Percentiles rank a stretch among this genome's conserved stretches.
Evolutionary conservation across 2,888 invertebrate genomes (phyloP).

Genomic region (Macrosiphum euphorbiae): DNA sequence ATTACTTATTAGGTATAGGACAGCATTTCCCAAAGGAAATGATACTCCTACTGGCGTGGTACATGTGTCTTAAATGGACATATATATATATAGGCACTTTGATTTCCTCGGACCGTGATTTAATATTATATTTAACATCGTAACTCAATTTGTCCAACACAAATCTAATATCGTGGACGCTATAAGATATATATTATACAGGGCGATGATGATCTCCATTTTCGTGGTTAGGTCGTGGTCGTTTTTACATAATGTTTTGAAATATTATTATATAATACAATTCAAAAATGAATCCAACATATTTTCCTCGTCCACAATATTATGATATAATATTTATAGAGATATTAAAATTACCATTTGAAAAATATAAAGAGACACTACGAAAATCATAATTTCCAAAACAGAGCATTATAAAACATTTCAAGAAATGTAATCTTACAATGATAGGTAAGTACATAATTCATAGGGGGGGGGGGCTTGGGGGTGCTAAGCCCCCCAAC

Average conservation of each 20-base stretch:
- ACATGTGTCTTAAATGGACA: neutral
- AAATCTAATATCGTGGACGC: neutral
- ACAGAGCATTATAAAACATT: neutral
- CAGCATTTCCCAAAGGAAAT: slow-evolving; percentile 36
- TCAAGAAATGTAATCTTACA: neutral
- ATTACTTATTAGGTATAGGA: neutral
- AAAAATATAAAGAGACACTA: neutral
- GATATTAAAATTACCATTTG: neutral
- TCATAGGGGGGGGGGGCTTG: too few relatives aligned
- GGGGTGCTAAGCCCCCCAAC: too few relatives aligned
- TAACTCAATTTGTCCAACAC: slow-evolving; percentile 28
- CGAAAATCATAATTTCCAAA: neutral
- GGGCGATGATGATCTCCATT: neutral
- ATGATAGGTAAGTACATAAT: neutral
- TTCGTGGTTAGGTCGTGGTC: neutral
- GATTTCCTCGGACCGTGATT: neutral
- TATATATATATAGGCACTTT: neutral
- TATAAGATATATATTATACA: neutral
- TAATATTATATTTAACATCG: neutral
- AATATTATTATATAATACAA: neutral
- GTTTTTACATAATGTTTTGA: neutral
- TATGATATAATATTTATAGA: too few relatives aligned
- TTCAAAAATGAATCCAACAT: neutral
- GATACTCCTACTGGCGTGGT: neutral
- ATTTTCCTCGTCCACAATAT: too few relatives aligned